Evolutionary conservation across 2,113 vertebrate species (phyloP).

Genomic region (Aix galericulata): DNA sequence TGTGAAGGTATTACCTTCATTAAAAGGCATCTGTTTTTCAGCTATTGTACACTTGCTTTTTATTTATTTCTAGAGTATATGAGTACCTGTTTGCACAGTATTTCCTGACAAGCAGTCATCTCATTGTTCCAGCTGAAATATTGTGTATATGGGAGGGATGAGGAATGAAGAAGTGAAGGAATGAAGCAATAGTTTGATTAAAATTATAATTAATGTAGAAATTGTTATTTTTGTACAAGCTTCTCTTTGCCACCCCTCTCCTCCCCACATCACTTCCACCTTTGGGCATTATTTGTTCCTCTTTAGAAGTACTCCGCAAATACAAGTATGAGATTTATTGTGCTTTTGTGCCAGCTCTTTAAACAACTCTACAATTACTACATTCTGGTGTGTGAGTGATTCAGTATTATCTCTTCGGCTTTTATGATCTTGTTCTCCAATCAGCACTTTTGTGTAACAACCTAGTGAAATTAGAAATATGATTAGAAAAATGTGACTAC

Average conservation of each 20-base stretch:
- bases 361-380: constrained; percentile 47
- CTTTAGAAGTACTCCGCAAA: constrained; percentile 13
- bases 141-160: neutral
- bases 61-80: neutral
- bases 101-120: neutral
- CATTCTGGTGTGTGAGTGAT: constrained; percentile 31
- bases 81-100: fast-evolving
- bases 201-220: constrained; percentile 51
- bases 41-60: neutral
- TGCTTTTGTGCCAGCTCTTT: constrained; percentile 40
- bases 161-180: neutral
- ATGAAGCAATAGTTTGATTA: constrained; percentile 15
- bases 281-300: constrained; percentile 51
- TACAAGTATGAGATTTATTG: constrained; percentile 22
- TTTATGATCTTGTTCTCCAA: constrained; percentile 54
- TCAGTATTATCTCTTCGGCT: constrained; percentile 59
- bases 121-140: neutral
- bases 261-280: neutral
- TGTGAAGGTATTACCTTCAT: neutral
- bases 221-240: neutral
- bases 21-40: neutral
- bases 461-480: constrained; percentile 70
- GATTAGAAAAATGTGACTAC: constrained; percentile 74
- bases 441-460: constrained; percentile 63
- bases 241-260: neutral